Conservation (phyloP, 2,797 vertebrate species). For the Gadopsis marmoratus region DNA sequence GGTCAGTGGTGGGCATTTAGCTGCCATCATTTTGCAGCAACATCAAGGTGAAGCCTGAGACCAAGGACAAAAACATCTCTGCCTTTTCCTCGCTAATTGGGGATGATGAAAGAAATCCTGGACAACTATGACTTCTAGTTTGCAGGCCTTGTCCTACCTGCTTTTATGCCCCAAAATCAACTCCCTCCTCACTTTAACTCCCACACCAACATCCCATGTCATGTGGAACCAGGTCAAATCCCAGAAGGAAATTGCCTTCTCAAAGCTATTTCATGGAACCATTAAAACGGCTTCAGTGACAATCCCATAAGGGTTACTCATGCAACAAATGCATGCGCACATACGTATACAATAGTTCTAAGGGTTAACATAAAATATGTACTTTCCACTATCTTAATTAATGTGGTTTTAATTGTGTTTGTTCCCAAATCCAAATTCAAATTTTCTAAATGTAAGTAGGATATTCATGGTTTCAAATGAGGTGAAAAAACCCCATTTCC, state of each 20-base stretch:
- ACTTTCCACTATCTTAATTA: neutral
- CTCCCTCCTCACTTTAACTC: conserved; percentile 15
- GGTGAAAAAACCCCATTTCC: too few relatives aligned
- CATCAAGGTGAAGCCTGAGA: neutral
- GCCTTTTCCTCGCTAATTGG: neutral
- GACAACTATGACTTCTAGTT: conserved; percentile 1
- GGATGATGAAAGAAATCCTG: conserved; percentile 17
- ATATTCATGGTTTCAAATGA: neutral
- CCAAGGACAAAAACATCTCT: conserved; percentile 10
- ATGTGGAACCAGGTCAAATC: conserved; percentile 37
- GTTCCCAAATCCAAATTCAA: neutral
- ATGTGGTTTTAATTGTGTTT: neutral
- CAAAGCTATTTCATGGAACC: conserved; percentile 39
- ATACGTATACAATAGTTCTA: neutral
- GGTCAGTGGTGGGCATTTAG: conserved; percentile 14
- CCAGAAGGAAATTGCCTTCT: conserved; percentile 39
- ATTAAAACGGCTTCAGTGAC: conserved; percentile 12
- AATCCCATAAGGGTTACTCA: conserved; percentile 25
- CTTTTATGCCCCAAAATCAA: conserved; percentile 24
- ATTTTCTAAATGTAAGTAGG: too few relatives aligned
- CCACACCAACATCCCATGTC: conserved; percentile 17
- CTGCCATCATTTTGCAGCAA: conserved; percentile 11
- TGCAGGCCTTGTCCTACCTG: conserved; percentile 7
- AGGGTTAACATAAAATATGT: neutral
- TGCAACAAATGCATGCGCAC: conserved; percentile 15